Evolutionary conservation across 1,140 invertebrate genomes (phyloP).

Genomic region (Myzus persicae): DNA sequence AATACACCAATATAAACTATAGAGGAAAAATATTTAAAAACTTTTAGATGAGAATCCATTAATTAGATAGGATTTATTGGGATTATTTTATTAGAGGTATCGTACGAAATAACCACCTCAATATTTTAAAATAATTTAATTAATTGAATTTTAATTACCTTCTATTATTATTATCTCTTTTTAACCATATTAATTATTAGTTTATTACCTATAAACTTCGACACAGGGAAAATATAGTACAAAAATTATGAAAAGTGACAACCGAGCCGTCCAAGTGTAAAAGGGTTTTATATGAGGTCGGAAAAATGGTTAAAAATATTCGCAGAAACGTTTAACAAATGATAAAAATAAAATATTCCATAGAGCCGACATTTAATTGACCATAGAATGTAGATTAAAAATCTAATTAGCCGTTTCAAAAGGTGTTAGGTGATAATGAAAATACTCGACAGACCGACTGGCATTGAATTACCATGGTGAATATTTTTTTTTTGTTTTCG

Average conservation of each 20-base stretch:
- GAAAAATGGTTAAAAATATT: not conserved
- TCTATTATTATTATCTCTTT: conserved; percentile 1
- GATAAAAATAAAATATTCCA: not conserved
- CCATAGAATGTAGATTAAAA: not conserved
- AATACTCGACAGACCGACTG: not conserved
- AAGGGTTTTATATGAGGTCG: not conserved
- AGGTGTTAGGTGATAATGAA: not conserved
- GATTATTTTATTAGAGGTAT: not conserved
- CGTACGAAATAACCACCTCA: not conserved
- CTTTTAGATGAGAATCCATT: not conserved
- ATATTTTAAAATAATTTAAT: not conserved
- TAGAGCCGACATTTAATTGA: not conserved
- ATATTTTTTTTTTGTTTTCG: not conserved
- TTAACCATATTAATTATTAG: not conserved
- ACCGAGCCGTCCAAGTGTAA: not conserved
- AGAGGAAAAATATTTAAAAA: not conserved
- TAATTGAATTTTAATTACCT: conserved; percentile 10
- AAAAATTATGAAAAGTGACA: not conserved
- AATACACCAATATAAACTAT: not conserved
- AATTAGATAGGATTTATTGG: not conserved
- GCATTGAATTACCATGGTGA: not conserved
- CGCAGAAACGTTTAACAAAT: not conserved
- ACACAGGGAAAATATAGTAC: not conserved
- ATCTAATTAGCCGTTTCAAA: not conserved
- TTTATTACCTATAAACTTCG: not conserved